Percentiles rank a stretch among this genome's conserved stretches.
These are phyloP conservation scores for Leptobrachium leishanense DNA, from an alignment of 2,113 vertebrate genomes.

Conservation along the genomic window DNA sequence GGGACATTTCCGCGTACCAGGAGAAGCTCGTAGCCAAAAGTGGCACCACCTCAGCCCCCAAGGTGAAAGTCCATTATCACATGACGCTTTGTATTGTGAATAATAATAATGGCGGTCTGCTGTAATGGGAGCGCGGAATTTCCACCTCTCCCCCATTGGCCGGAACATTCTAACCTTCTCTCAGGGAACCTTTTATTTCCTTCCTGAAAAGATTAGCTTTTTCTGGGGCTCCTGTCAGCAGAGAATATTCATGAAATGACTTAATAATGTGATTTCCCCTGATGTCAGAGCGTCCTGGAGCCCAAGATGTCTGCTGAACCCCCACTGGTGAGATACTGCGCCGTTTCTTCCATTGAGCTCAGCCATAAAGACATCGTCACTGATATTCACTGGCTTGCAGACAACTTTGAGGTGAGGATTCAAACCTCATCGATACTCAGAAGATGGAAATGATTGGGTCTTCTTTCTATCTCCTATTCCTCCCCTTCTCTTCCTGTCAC, in stretches of 20 bases:
- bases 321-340: conserved; percentile 69
- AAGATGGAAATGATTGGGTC: too few species aligned
- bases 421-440: not conserved
- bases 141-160: too few species aligned
- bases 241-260: not conserved
- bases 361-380: conserved; percentile 77
- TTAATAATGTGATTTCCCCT: not conserved
- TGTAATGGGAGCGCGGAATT: too few species aligned
- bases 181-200: too few species aligned
- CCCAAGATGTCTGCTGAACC: conserved; percentile 58
- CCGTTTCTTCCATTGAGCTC: conserved; percentile 71
- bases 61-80: conserved; percentile 45
- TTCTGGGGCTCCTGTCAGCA: too few species aligned
- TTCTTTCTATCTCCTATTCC: too few species aligned
- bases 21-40: conserved; percentile 63
- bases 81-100: not conserved
- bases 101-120: too few species aligned
- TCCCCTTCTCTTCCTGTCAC: too few species aligned
- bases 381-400: conserved; percentile 85
- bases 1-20: conserved; percentile 82
- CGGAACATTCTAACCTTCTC: too few species aligned
- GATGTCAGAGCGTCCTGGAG: conserved; percentile 40
- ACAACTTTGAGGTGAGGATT: conserved; percentile 74
- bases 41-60: conserved; percentile 53
- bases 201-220: too few species aligned